Percentiles rank a stretch among this genome's conserved stretches.
These are phyloP conservation scores for Drosophila bunnanda DNA, from an alignment of 2,888 invertebrate genomes.

Conservation along the genomic window DNA sequence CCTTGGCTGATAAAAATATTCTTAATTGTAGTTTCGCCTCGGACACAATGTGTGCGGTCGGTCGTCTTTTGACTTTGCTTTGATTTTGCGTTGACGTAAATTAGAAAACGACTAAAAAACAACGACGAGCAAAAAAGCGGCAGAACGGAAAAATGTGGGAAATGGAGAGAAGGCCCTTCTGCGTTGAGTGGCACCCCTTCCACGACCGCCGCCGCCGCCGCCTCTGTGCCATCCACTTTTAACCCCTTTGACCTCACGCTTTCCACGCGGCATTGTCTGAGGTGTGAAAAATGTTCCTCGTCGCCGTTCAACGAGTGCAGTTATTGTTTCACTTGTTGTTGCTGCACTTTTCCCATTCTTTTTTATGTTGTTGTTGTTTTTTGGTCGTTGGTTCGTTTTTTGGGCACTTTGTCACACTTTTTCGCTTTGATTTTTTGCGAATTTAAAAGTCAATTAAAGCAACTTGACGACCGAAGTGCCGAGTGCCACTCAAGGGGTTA, in stretches of 20 bases:
- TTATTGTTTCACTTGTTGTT: conserved; percentile 55
- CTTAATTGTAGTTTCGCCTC: conserved; percentile 62
- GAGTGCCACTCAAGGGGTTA: conserved; percentile 80
- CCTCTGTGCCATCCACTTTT: conserved; percentile 4
- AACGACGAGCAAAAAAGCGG: background rate
- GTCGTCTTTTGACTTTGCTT: conserved; percentile 70
- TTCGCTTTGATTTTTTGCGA: conserved; percentile 64
- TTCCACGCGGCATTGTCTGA: conserved; percentile 56
- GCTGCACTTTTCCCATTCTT: conserved; percentile 55
- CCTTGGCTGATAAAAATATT: conserved; percentile 69
- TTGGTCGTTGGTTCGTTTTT: conserved; percentile 16
- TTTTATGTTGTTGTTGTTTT: background rate
- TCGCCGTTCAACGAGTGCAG: conserved; percentile 67
- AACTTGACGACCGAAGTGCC: conserved; percentile 72
- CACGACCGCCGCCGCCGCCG: background rate
- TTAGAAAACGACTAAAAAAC: conserved; percentile 32
- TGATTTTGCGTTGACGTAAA: conserved; percentile 78
- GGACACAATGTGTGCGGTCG: conserved; percentile 72
- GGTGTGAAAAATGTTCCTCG: conserved; percentile 70
- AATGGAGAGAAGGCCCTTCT: conserved; percentile 22
- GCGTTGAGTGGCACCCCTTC: conserved; percentile 17
- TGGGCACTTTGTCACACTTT: conserved; percentile 64
- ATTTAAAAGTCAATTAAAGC: conserved; percentile 80
- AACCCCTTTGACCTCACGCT: conserved; percentile 57
- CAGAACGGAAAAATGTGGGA: conserved; percentile 13